A percentile compares a stretch with the other conserved stretches of the same genome.
Conservation (phyloP, 2,888 invertebrate species). For the Coenonympha arcania region DNA sequence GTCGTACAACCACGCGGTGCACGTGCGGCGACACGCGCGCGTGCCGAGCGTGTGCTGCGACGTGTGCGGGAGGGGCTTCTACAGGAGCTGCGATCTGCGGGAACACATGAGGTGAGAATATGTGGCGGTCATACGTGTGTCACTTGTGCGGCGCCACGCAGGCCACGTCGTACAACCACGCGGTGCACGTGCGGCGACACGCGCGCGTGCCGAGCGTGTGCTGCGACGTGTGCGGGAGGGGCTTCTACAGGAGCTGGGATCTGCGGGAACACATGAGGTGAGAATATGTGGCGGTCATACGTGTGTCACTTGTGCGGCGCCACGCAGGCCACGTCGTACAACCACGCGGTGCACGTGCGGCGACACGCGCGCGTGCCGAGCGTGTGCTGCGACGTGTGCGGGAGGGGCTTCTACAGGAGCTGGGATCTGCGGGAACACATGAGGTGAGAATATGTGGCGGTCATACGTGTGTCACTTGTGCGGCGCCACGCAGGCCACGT, state of each 20-base stretch:
- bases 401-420: constrained; percentile 48
- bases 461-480: constrained; percentile 50
- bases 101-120: constrained; percentile 37
- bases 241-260: constrained; percentile 49
- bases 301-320: constrained; percentile 54
- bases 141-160: constrained; percentile 46
- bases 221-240: constrained; percentile 50
- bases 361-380: constrained; percentile 50
- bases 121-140: constrained; percentile 49
- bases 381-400: constrained; percentile 43
- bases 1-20: constrained; percentile 43
- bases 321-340: constrained; percentile 34
- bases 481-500: constrained; percentile 37
- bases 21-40: constrained; percentile 52
- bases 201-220: constrained; percentile 36
- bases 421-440: constrained; percentile 47
- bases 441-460: constrained; percentile 22
- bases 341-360: constrained; percentile 47
- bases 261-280: constrained; percentile 41
- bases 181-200: constrained; percentile 53
- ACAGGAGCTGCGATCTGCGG: constrained; percentile 42
- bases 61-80: constrained; percentile 52
- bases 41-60: constrained; percentile 40
- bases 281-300: constrained; percentile 12
- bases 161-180: constrained; percentile 39